Evolutionary conservation across 2,113 vertebrate genomes (phyloP).

Genomic region (Cavia porcellus): DNA sequence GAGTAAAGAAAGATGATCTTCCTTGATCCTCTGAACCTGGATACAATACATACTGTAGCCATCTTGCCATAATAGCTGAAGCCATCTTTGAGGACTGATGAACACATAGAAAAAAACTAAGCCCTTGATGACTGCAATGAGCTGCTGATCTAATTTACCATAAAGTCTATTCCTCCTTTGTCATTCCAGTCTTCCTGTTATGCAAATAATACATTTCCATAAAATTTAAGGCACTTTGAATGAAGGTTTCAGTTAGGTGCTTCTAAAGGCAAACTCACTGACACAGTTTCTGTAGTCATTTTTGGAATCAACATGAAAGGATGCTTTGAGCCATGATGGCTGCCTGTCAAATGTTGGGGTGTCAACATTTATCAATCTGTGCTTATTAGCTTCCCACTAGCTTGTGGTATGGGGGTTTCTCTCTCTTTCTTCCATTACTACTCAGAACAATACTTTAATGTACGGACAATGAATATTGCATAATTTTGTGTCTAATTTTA

Average conservation of each 20-base stretch:
- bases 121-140: neutral
- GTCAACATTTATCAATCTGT: neutral
- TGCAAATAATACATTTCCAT: neutral
- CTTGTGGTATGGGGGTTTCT: neutral
- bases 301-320: neutral
- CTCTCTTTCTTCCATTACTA: neutral
- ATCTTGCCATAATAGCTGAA: neutral
- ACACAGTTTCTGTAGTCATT: neutral
- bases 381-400: neutral
- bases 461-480: neutral
- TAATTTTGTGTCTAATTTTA: neutral
- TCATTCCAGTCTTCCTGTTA: neutral
- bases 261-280: neutral
- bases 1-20: neutral
- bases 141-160: neutral
- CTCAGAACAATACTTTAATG: neutral
- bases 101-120: slow-evolving; percentile 12
- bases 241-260: neutral
- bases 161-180: neutral
- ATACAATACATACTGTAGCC: neutral
- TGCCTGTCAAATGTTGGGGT: neutral
- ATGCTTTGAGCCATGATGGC: neutral
- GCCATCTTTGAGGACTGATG: neutral
- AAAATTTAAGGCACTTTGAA: neutral
- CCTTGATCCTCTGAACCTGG: neutral